Conservation (phyloP, 2,888 invertebrate genomes). For the Scaptomyza polygonia region DNA sequence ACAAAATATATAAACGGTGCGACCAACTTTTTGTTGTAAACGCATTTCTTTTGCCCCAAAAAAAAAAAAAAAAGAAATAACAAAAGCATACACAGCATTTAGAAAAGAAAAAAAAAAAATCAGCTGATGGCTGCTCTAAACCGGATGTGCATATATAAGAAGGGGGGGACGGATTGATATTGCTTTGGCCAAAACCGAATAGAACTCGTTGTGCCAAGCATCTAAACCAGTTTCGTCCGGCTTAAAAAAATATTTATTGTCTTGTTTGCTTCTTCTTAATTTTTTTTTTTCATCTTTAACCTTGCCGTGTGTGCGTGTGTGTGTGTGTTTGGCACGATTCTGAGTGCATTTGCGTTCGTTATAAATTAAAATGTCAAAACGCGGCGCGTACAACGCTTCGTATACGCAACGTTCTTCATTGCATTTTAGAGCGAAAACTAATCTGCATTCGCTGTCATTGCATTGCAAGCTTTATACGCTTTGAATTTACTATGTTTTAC, state of each 20-base stretch:
- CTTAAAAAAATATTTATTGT: conserved; percentile 31
- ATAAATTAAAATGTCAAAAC: conserved; percentile 63
- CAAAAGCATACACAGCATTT: background rate
- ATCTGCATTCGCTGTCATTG: conserved; percentile 50
- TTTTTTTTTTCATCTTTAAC: conserved; percentile 24
- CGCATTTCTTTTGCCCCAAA: conserved; percentile 9
- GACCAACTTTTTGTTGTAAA: conserved; percentile 34
- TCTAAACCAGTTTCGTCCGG: conserved; percentile 10
- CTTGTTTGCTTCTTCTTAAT: no score
- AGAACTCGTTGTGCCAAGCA: background rate
- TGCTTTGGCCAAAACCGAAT: background rate
- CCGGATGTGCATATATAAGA: background rate
- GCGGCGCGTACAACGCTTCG: conserved; percentile 40
- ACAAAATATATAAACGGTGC: conserved; percentile 32
- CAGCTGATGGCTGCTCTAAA: background rate
- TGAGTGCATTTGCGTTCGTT: conserved; percentile 18
- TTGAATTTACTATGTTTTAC: background rate
- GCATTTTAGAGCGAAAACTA: conserved; percentile 33
- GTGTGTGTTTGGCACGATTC: background rate
- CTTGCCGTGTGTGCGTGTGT: background rate
- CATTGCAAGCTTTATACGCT: background rate
- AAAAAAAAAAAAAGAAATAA: background rate
- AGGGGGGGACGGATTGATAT: background rate
- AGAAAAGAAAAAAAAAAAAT: no score
- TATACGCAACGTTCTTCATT: conserved; percentile 47